Evolutionary conservation across 2,888 invertebrate genomes (phyloP).

Genomic region (Spodoptera picta): DNA sequence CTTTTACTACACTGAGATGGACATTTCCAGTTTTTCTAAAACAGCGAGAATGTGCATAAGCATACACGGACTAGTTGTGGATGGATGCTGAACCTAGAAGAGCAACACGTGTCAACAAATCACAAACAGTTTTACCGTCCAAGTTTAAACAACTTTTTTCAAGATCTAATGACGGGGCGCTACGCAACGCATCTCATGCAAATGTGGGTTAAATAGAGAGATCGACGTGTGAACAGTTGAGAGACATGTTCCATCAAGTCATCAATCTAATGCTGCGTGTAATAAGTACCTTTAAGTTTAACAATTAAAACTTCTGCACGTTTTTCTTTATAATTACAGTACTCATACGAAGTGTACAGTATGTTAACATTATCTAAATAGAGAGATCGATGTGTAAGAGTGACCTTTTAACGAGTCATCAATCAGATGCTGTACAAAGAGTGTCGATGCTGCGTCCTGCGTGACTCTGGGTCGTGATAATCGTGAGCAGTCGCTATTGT

Average conservation of each 20-base stretch:
- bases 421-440: conserved; percentile 64
- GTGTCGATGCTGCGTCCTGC: conserved; percentile 64
- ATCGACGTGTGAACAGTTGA: conserved; percentile 18
- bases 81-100: too few species aligned
- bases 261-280: conserved; percentile 19
- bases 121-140: not conserved
- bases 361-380: conserved; percentile 16
- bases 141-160: conserved; percentile 3
- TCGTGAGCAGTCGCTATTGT: conserved; percentile 75
- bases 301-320: conserved; percentile 6
- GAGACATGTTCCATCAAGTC: conserved; percentile 27
- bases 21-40: conserved; percentile 10
- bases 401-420: conserved; percentile 70
- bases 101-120: not conserved
- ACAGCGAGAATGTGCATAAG: not conserved
- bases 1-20: conserved; percentile 20
- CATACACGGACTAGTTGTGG: too few species aligned
- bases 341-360: conserved; percentile 7
- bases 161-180: not conserved
- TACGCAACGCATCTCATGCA: conserved; percentile 8
- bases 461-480: conserved; percentile 78
- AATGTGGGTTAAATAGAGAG: conserved; percentile 37
- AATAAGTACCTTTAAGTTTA: conserved; percentile 14
- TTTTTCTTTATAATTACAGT: conserved; percentile 8
- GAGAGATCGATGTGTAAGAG: conserved; percentile 40